Evolutionary conservation across 1,140 invertebrate genomes (phyloP).

Genomic region (Drosophila mauritiana): DNA sequence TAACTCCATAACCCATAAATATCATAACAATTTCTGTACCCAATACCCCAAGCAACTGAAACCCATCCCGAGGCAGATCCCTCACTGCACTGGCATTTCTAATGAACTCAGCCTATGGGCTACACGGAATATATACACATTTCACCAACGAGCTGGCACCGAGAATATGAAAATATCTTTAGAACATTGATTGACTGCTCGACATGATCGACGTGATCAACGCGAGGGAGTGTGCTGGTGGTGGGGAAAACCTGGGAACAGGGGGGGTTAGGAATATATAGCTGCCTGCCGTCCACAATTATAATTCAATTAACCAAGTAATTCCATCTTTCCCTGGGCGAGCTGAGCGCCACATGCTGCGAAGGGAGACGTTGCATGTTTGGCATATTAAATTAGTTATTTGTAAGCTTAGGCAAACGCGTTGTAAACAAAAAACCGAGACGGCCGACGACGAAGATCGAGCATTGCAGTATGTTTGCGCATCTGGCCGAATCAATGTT

Average conservation of each 20-base stretch:
- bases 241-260: not conserved
- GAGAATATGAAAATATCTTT: slow-evolving; percentile 66
- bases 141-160: slow-evolving; percentile 16
- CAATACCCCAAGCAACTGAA: slow-evolving; percentile 1
- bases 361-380: slow-evolving; percentile 49
- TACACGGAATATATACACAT: slow-evolving; percentile 25
- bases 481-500: slow-evolving; percentile 36
- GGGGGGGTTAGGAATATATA: not conserved
- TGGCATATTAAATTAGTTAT: slow-evolving; percentile 80
- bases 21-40: slow-evolving; percentile 9
- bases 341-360: slow-evolving; percentile 59
- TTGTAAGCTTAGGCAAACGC: slow-evolving; percentile 46
- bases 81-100: slow-evolving; percentile 41
- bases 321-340: slow-evolving; percentile 25
- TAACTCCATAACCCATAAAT: slow-evolving; percentile 4
- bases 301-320: slow-evolving; percentile 80
- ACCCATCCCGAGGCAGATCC: slow-evolving; percentile 5
- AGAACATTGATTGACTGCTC: slow-evolving; percentile 72
- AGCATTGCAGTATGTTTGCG: slow-evolving; percentile 28
- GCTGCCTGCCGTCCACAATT: slow-evolving; percentile 57
- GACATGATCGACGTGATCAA: slow-evolving; percentile 69
- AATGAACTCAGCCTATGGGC: slow-evolving; percentile 43
- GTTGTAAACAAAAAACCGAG: slow-evolving; percentile 53
- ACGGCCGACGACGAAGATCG: slow-evolving; percentile 8
- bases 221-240: slow-evolving; percentile 26